Evolutionary conservation across 1,140 invertebrate species (phyloP), one percentile per base, ranked within the genome.

Genomic region (Doryteuthis pealeii): DNA sequence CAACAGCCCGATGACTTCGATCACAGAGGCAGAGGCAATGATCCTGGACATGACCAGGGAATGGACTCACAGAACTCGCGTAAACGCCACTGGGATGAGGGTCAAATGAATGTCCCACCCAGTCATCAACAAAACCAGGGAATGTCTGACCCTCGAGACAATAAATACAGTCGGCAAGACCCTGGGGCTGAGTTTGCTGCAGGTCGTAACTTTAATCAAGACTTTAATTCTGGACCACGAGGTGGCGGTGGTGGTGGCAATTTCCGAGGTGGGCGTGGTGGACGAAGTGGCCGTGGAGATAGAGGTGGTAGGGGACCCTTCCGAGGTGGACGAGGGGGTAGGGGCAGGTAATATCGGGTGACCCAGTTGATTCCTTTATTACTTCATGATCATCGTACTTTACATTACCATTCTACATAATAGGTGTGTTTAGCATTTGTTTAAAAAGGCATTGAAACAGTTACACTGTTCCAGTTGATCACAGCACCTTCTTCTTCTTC

Each of bases 261-360:
- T 45, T 69, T 67, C 32, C 28, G 67, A 28, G 54, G 54, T 62
- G 67, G 74, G 45, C 67, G 69, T 22, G 28, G 69, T 33, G 74
- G 75, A 8, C 66, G 75, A 28, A 72, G 33, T 32, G 68, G 69
- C 15, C 62, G 62, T 26, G 43, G 73, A 69, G 45, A 71, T 71
- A 33, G 68, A 35, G 78, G 74, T 22, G 68, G 70, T 40, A 45
- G 73, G 30, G 67, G 74, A 49, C 45, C 15, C 31, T 58, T 74
- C 30, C 71, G 76, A 65, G 76, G 76, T 54, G 43, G 76, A 65
- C 72, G 81, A 68, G 73, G 75, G 35, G 69, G 78, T 62, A 58
- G 80, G 28, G 73, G 78, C 26, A 58, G 54, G 26, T 58, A 58
- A 58, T 58, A 58, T 28, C 54, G 4, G 26, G 26, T 58, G 18